Evolutionary conservation across 2,888 invertebrate species (phyloP), one percentile per base, ranked within the genome.

Genomic region (Danaus chrysippus): DNA sequence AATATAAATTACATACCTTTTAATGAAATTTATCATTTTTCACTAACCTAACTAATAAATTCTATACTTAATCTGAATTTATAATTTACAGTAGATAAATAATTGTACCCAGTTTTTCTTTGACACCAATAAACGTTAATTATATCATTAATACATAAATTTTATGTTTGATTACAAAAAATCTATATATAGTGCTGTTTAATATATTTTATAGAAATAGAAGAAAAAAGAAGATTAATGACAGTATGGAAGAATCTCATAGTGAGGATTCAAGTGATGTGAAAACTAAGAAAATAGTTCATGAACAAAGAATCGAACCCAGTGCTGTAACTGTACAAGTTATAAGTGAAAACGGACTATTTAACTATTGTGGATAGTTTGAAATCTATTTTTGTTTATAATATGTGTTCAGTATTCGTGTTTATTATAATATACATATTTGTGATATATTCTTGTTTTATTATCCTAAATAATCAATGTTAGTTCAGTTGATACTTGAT

Each of bases 201-300:
- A 23, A 46, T 46, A 13, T 34, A 34, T 42, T 41, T 68, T 59
- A 42, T 71, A 80, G 81, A 66, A 79, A 75, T 55, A 70, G 84
- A 59, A 72, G 77, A 64, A 78, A 79, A 62, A 80, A 78, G 64
- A 77, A 77, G 23, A 46, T 58, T 42, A 62, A 58, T 56, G 34
- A 53, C 12, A 58, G 44, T 8, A 56, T 57, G 19, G 42, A 61
- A 3, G 64, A 57, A 17, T 62, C 62, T 13, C 49, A 61, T 3
- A 59, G 62, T 12, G 59, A 59, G 9, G 64, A 60, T 1, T 54
- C 59, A 1, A 57, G 52, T 17, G 44, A 60, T n/a, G 57, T 61
- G 12, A 61, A 61, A 17, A 49, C 19, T 13, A 9, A 42, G 3
- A 11, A 55, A 3, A 61, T 56, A 49, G 53, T 15, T 12, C 23